Evolutionary conservation across 2,888 invertebrate genomes (phyloP), one percentile per base, ranked within the genome.

Genomic region (Perizoma flavofasciatum): DNA sequence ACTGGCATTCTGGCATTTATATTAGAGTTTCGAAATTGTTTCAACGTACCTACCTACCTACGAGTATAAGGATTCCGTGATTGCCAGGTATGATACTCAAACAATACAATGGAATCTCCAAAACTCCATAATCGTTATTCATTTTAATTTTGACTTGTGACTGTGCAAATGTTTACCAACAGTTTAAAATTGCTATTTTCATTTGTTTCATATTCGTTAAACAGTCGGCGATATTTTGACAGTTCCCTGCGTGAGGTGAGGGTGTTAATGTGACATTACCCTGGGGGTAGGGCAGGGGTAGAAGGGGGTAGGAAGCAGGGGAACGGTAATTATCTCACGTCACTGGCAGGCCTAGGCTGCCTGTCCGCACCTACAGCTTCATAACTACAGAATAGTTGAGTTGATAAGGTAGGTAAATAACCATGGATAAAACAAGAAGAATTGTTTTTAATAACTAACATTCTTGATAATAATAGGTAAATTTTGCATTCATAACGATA

Each of bases 191-290:
- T 52, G 53, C 46, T 53, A 51, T 57, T 60, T 60, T 71, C 71
- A 65, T 69, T 70, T 69, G 67, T 69, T 70, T 69, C 67, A 66
- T 64, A 83, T 83, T 85, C 80, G 83, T 85, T 84, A 81, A 85
- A 84, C 80, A 81, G 77, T 77, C 68, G 72, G 72, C 79, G 80
- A 83, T 87, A 86, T 89, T 91, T 89, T 90, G 90, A 91, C 89
- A 89, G 89, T 81, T 83, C 72, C 69, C 77, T 77, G 70, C 66
- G 70, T 65, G 75, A 77, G 80, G 85, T 81, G 74, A 82, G 85
- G 89, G 89, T 88, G 91, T 85, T 91, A 91, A 91, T 91, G 85
- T 90, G 88, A 89, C 91, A 90, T 90, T 89, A 88, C 85, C 74
- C 73, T 69, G 59, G 74, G 69, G 66, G 60, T 47, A 59, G 67